Conservation (phyloP, 1,140 invertebrate genomes). For the Phymastichus coffea region DNA sequence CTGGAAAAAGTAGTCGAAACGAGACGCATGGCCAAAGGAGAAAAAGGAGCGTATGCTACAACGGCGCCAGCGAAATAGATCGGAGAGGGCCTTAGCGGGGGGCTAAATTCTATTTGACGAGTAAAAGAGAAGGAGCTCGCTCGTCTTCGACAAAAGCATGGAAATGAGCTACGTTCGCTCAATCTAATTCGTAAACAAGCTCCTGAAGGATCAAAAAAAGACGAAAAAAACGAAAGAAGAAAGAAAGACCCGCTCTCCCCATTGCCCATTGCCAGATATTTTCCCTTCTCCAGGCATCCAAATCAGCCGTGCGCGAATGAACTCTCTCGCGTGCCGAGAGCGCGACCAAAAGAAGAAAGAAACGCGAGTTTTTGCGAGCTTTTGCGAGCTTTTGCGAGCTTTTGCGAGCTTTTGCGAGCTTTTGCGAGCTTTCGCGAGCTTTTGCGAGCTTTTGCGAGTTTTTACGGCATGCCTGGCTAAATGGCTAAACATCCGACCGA, state of each 20-base stretch:
- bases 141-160: constrained; percentile 21
- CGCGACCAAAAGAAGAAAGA: background rate
- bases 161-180: constrained; percentile 16
- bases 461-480: constrained; percentile 4
- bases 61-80: background rate
- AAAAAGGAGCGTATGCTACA: background rate
- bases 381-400: too few species aligned
- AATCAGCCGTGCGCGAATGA: constrained; percentile 2
- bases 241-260: background rate
- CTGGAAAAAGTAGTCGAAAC: too few species aligned
- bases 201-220: constrained; percentile 8
- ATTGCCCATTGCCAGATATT: too few species aligned
- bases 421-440: too few species aligned
- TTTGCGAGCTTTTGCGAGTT: too few species aligned
- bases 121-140: background rate
- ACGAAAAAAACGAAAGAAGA: background rate
- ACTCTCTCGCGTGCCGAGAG: background rate
- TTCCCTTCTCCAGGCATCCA: constrained; percentile 1
- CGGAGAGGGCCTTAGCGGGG: background rate
- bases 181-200: constrained; percentile 25
- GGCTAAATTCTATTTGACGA: constrained; percentile 27
- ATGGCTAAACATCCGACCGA: constrained; percentile 5
- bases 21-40: background rate
- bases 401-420: too few species aligned
- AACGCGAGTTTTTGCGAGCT: background rate